Evolutionary conservation across 2,797 vertebrate genomes (phyloP).

Genomic region (Paedocypris micromegethes): DNA sequence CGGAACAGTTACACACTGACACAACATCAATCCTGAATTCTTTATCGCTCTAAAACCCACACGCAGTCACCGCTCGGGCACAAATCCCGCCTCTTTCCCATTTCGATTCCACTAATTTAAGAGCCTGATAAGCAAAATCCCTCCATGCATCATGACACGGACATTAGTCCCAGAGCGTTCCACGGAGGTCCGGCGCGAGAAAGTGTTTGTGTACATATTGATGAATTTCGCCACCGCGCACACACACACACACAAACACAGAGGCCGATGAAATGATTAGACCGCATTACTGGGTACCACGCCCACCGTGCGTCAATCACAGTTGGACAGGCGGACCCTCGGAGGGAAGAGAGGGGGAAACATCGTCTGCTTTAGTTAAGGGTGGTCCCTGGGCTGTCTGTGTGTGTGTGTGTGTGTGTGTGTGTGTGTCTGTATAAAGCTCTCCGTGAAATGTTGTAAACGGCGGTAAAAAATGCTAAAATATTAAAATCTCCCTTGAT

Average conservation of each 20-base stretch:
- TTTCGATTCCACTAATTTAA: slow-evolving; percentile 39
- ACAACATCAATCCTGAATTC: slow-evolving; percentile 45
- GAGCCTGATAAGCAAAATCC: slow-evolving; percentile 30
- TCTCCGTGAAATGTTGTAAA: neutral
- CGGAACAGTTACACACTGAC: slow-evolving; percentile 34
- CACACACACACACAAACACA: slow-evolving; percentile 41
- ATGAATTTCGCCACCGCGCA: slow-evolving; percentile 40
- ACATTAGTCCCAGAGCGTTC: slow-evolving; percentile 36
- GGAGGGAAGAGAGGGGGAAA: slow-evolving; percentile 11
- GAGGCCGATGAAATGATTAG: slow-evolving; percentile 40
- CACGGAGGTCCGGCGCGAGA: slow-evolving; percentile 31
- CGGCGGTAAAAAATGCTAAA: neutral
- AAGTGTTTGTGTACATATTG: slow-evolving; percentile 37
- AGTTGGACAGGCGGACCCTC: slow-evolving; percentile 31
- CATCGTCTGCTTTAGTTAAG: slow-evolving; percentile 39
- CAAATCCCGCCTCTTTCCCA: slow-evolving; percentile 24
- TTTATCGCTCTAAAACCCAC: slow-evolving; percentile 23
- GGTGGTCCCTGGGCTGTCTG: slow-evolving; percentile 26
- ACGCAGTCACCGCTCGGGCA: slow-evolving; percentile 15
- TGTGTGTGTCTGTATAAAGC: slow-evolving; percentile 5
- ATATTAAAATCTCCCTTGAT: too few relatives aligned
- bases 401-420: slow-evolving; percentile 7
- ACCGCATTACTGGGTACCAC: slow-evolving; percentile 31
- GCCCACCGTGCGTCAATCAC: slow-evolving; percentile 42
- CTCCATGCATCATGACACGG: slow-evolving; percentile 36